Conservation (phyloP, 2,113 vertebrate species). For the Theristicus caerulescens region DNA sequence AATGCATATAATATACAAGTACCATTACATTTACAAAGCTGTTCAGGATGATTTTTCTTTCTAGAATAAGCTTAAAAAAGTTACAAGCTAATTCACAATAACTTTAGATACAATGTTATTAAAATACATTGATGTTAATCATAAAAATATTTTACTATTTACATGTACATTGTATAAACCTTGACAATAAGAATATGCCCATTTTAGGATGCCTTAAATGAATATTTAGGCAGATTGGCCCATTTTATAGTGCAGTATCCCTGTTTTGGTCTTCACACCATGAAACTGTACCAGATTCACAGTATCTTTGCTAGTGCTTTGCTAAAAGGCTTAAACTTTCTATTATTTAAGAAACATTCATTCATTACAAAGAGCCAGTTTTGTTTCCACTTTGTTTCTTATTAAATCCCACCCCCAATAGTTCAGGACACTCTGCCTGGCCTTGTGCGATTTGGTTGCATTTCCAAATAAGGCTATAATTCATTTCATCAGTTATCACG, state of each 20-base stretch:
- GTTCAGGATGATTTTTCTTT: slow-evolving; percentile 38
- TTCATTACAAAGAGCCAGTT: slow-evolving; percentile 31
- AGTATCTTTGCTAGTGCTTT: slow-evolving; percentile 14
- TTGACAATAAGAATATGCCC: slow-evolving; percentile 72
- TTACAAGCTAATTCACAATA: slow-evolving; percentile 75
- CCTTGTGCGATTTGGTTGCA: slow-evolving; percentile 90
- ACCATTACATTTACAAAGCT: slow-evolving; percentile 73
- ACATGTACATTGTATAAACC: slow-evolving; percentile 83
- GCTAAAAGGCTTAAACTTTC: not conserved
- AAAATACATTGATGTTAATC: slow-evolving; percentile 90
- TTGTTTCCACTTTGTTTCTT: slow-evolving; percentile 78
- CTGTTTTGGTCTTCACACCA: slow-evolving; percentile 78
- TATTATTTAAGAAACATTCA: not conserved
- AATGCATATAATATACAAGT: slow-evolving; percentile 72
- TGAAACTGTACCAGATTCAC: slow-evolving; percentile 41
- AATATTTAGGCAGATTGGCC: slow-evolving; percentile 64
- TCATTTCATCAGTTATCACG: slow-evolving; percentile 91
- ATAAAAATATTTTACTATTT: slow-evolving; percentile 96
- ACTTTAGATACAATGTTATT: slow-evolving; percentile 82
- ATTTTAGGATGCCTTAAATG: slow-evolving; percentile 65
- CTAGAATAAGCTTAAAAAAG: slow-evolving; percentile 77
- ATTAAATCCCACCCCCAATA: slow-evolving; percentile 86
- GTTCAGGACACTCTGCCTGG: slow-evolving; percentile 87
- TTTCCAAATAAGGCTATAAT: slow-evolving; percentile 88
- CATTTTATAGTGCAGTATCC: slow-evolving; percentile 54